Evolutionary conservation across 37 sponge, comb jelly and placozoan genomes (phyloP), one percentile per base, ranked within the genome.

Genomic region (Spongilla lacustris): DNA sequence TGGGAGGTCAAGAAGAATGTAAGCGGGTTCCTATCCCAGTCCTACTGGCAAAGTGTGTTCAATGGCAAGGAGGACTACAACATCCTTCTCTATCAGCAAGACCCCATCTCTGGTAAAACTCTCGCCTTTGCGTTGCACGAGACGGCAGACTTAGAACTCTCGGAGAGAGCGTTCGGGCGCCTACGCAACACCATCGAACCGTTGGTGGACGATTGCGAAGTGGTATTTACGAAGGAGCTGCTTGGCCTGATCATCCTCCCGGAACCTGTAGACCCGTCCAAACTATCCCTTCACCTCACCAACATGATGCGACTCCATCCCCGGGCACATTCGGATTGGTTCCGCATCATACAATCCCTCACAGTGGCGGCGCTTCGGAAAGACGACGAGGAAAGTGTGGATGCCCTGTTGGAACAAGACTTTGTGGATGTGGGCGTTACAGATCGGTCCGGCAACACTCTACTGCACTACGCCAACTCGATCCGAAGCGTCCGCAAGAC

Each of bases 11-110:
- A 46, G 12, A 58, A 12, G 9, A 79, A 79, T 30, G 80, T 79
- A 10, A 66, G 80, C 29, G 66, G 80, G 8, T 14, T 66, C 66
- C n/a, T 79, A 10, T 25, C 31, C 29, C 50, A 13, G 21, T 79
- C 80, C 11, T 79, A 79, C 50, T 78, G 79, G 79, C 10, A 41
- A 46, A 78, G 79, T 27, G 25, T 78, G 24, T 78, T 78, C 80
- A 66, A 79, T 23, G 10, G 14, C 14, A 50, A 4, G n/a, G n/a
- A 30, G 50, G 79, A 78, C 34, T 79, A 79, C 80, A 79, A 79
- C 31, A 66, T 79, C 66, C 58, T 79, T 32, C 66, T 79, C n/a
- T 26, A 79, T 29, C 80, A 79, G 32, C 17, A 26, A 1, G 66
- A 50, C 14, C 80, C 66, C 27, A 66, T 66, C 1, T 26, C 66